These are phyloP conservation scores for Cryptotis parvus DNA, from an alignment of 2,113 vertebrate species.

Conservation along the genomic window DNA sequence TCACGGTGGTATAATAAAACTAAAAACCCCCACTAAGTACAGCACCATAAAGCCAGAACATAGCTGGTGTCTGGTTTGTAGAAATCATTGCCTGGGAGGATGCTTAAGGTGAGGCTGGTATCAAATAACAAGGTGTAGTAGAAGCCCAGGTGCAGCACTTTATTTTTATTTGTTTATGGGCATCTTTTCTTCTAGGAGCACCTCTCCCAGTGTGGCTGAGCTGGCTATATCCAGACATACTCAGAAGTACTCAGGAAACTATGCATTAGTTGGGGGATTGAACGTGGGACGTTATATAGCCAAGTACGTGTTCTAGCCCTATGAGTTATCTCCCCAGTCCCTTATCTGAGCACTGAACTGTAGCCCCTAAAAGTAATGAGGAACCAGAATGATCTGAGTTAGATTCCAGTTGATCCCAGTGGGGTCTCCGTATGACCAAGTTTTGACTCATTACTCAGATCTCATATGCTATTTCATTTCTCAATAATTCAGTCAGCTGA, in stretches of 20 bases:
- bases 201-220: too few species aligned
- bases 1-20: too few species aligned
- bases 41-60: neutral
- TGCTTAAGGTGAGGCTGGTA: too few species aligned
- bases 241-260: too few species aligned
- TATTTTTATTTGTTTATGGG: too few species aligned
- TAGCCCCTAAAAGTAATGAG: neutral
- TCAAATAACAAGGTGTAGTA: neutral
- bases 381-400: neutral
- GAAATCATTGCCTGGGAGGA: neutral
- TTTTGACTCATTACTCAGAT: neutral
- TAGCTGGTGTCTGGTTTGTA: neutral
- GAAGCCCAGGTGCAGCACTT: neutral
- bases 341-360: neutral
- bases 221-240: too few species aligned
- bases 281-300: neutral
- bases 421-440: neutral
- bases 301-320: neutral
- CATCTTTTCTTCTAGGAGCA: too few species aligned
- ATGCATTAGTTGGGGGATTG: neutral
- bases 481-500: constrained; percentile 8
- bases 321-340: neutral
- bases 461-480: neutral
- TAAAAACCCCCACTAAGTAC: too few species aligned
- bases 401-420: neutral